Conservation (phyloP, 2,888 invertebrate species). For the Sinohyriopsis cumingii region DNA sequence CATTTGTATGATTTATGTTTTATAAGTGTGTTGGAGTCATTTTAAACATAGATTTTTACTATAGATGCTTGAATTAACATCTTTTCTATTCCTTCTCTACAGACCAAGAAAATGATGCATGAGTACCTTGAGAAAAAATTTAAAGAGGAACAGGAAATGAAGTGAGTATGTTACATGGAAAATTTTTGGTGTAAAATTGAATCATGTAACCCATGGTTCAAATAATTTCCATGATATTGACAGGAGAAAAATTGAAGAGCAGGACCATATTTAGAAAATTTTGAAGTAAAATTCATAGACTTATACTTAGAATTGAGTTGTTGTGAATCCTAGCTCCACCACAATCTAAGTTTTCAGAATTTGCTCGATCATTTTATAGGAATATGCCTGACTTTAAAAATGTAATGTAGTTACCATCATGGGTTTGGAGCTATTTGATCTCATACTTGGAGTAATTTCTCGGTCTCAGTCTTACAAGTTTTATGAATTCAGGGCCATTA, state of each 20-base stretch:
- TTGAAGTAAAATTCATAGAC: no score
- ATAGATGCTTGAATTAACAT: neutral
- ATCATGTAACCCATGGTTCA: no score
- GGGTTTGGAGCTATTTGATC: neutral
- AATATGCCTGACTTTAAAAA: no score
- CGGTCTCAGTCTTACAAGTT: conserved; percentile 3
- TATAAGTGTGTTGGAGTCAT: neutral
- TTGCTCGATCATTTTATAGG: no score
- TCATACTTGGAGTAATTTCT: neutral
- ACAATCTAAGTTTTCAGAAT: no score
- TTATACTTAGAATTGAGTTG: no score
- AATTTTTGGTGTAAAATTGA: neutral
- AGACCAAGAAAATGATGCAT: conserved; percentile 65
- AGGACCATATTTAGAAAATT: no score
- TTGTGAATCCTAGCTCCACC: no score
- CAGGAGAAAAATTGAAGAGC: no score
- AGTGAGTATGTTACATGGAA: conserved; percentile 43
- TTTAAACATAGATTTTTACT: neutral
- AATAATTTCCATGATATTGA: no score
- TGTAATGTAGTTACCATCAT: no score
- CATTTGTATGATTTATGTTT: no score
- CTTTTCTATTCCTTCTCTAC: conserved; percentile 12
- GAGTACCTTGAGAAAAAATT: conserved; percentile 64
- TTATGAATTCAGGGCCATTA: neutral
- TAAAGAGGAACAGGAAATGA: conserved; percentile 68